Evolutionary conservation across 2,888 invertebrate species (phyloP).

Genomic region (Ganaspis brasiliensis): DNA sequence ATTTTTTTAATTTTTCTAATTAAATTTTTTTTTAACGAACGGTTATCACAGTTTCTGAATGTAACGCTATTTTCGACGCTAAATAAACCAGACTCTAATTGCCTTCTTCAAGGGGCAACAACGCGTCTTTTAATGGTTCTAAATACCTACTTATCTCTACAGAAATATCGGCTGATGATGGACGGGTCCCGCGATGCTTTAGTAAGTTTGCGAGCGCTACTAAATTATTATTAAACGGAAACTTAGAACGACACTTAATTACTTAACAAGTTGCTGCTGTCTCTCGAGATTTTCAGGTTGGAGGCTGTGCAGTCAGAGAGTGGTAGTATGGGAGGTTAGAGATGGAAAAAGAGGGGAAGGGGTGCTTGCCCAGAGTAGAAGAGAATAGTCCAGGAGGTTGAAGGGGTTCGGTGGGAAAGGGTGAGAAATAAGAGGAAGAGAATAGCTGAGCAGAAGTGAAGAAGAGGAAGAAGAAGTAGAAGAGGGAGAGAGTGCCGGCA

Average conservation of each 20-base stretch:
- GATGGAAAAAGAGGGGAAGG: slow-evolving; percentile 59
- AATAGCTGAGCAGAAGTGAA: slow-evolving; percentile 50
- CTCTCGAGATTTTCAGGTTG: slow-evolving; percentile 62
- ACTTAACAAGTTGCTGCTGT: slow-evolving; percentile 75
- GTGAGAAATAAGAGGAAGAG: slow-evolving; percentile 51
- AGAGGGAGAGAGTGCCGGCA: slow-evolving; percentile 48
- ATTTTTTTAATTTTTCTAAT: no score
- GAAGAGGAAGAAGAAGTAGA: slow-evolving; percentile 55
- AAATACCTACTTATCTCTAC: slow-evolving; percentile 24
- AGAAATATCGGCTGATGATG: slow-evolving; percentile 59
- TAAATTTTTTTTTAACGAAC: no score
- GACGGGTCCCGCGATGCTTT: slow-evolving; percentile 65
- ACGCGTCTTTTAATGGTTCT: slow-evolving; percentile 16
- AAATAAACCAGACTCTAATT: no score
- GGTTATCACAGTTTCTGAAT: no score
- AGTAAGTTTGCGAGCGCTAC: slow-evolving; percentile 70
- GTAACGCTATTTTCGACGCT: no score
- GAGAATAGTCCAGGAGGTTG: slow-evolving; percentile 54
- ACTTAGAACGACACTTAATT: slow-evolving; percentile 75
- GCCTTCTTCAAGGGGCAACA: background rate
- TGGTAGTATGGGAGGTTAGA: background rate
- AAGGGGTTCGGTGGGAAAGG: slow-evolving; percentile 52
- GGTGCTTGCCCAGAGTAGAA: slow-evolving; percentile 53
- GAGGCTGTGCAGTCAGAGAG: slow-evolving; percentile 46
- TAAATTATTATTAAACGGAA: slow-evolving; percentile 76